Evolutionary conservation across 2,888 invertebrate genomes (phyloP).

Genomic region (Trichopria drosophilae): DNA sequence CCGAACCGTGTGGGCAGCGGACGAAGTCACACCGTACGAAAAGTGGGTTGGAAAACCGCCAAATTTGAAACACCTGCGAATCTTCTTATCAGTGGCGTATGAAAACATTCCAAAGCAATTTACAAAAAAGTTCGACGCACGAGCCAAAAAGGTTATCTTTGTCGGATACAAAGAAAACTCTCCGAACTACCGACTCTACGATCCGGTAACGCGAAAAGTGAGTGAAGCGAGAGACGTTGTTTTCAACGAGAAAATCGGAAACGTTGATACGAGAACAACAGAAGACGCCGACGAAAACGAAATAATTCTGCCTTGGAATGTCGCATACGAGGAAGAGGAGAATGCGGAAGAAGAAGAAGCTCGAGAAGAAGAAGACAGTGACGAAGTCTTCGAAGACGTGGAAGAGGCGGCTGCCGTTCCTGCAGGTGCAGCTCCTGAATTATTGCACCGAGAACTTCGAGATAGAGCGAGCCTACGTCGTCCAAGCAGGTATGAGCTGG

Average conservation of each 20-base stretch:
- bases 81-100: conserved; percentile 23
- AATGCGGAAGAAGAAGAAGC: neutral
- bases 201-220: conserved; percentile 13
- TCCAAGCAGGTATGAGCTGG: conserved; percentile 2
- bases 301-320: conserved; percentile 7
- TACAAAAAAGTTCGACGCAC: conserved; percentile 15
- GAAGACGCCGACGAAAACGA: neutral
- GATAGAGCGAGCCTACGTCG: neutral
- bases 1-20: conserved; percentile 1
- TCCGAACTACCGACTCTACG: conserved; percentile 18
- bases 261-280: too few relatives aligned
- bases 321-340: neutral
- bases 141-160: conserved; percentile 26
- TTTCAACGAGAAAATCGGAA: conserved; percentile 36
- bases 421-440: neutral
- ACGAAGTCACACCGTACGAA: neutral
- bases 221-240: conserved; percentile 37
- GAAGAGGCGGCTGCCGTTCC: neutral
- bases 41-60: conserved; percentile 18
- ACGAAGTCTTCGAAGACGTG: conserved; percentile 5
- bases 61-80: conserved; percentile 19
- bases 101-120: conserved; percentile 17
- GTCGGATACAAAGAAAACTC: conserved; percentile 28
- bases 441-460: neutral
- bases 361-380: conserved; percentile 1